Evolutionary conservation across 2,888 invertebrate genomes (phyloP).

Genomic region (Cybosia mesomella): DNA sequence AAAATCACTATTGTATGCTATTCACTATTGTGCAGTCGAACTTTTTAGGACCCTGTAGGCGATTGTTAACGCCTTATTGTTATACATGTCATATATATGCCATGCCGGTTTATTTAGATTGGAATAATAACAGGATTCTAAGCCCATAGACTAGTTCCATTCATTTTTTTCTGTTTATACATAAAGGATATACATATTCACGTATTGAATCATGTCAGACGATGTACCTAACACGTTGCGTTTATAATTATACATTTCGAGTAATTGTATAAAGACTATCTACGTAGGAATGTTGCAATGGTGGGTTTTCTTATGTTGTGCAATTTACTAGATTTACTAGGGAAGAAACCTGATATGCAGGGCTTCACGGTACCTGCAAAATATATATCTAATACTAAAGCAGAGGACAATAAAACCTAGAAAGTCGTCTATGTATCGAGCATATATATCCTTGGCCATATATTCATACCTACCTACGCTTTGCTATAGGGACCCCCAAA

Average conservation of each 20-base stretch:
- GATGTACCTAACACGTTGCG: constrained; percentile 18
- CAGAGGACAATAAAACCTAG: too few species aligned
- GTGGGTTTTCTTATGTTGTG: background rate
- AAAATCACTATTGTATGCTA: constrained; percentile 82
- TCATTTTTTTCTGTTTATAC: constrained; percentile 42
- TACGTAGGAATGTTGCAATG: constrained; percentile 18
- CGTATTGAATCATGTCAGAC: constrained; percentile 38
- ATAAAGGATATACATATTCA: constrained; percentile 37
- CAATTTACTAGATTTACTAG: background rate
- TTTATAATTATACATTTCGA: constrained; percentile 39
- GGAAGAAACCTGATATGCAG: background rate
- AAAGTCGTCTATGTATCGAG: too few species aligned
- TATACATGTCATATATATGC: constrained; percentile 64
- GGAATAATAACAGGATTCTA: constrained; percentile 73
- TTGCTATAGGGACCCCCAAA: too few species aligned
- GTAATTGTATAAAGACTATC: constrained; percentile 17
- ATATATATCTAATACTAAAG: too few species aligned
- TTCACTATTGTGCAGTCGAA: constrained; percentile 81
- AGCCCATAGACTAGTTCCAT: constrained; percentile 55
- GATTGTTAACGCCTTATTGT: constrained; percentile 83
- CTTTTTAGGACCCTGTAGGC: constrained; percentile 78
- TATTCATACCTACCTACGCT: background rate
- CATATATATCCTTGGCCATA: background rate
- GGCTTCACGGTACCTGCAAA: too few species aligned
- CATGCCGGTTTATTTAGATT: constrained; percentile 70